A percentile compares a stretch with the other conserved stretches of the same genome.
phyloP scores from a whole-genome alignment of 2,113 vertebrate genomes.

The Morphnarchus princeps region DNA sequence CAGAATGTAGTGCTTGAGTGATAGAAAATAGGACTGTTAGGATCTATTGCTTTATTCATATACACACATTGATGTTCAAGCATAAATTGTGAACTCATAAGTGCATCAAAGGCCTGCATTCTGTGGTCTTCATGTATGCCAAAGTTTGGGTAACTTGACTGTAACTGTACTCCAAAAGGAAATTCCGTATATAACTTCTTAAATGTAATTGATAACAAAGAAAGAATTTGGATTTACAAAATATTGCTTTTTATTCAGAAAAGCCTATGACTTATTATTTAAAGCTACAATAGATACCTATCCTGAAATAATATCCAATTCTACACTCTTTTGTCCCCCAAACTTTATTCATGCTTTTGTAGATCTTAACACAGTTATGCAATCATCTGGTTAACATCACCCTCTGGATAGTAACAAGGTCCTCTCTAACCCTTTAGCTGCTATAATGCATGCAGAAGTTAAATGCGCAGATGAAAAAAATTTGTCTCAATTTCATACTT shows the following conservation, averaged over 20 bases:
- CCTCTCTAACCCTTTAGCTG: constrained; percentile 77
- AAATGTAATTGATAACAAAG: background rate
- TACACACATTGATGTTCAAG: background rate
- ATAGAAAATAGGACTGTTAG: background rate
- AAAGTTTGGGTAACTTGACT: background rate
- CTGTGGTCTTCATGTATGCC: background rate
- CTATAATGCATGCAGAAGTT: constrained; percentile 84
- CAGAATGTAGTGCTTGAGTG: background rate
- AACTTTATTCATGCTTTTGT: constrained; percentile 49
- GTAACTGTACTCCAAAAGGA: background rate
- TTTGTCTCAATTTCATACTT: constrained; percentile 81
- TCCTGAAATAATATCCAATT: constrained; percentile 36
- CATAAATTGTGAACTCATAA: background rate
- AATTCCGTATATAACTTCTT: background rate
- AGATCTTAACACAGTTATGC: constrained; percentile 65
- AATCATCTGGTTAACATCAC: constrained; percentile 56
- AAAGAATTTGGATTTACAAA: background rate
- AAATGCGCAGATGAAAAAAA: constrained; percentile 83
- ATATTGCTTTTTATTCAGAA: background rate
- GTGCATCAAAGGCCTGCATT: background rate
- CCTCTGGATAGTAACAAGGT: constrained; percentile 77
- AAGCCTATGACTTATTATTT: background rate
- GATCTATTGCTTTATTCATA: background rate
- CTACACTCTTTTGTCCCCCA: constrained; percentile 1
- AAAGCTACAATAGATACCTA: constrained; percentile 7